Base-by-base conservation (phyloP, 2,113 vertebrate species). In the Monopterus albus region DNA sequence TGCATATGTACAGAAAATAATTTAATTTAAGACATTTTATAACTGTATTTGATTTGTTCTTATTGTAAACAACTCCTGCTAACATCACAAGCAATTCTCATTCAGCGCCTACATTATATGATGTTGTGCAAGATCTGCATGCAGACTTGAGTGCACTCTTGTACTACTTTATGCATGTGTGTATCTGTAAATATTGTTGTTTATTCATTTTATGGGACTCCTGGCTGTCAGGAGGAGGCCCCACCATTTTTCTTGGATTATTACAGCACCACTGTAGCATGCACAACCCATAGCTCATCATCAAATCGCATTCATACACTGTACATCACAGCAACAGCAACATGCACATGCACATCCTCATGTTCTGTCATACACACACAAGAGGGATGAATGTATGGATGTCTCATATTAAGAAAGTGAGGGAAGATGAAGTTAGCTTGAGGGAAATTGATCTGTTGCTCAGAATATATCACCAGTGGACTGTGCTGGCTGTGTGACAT, bases 191-290 rank as follows among this genome's bases (percentile, higher is more conserved):
- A 21, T 83, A 78, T 76, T n/a, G n/a, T n/a, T n/a, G n/a, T n/a
- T n/a, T 81, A 67, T 83, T 67, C 74, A 69, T 82, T 87, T 91
- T 85, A 81, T 72, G 38, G 83, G 79, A 59, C 68, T 71, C 53
- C 68, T 76, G 72, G 74, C 77, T 91, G 88, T 90, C 82, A 82
- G 50, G 51, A 40, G 47, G 36, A 57, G 56, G 49, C 58, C 42
- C 76, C 65, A 73, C 61, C 26, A 59, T 91, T 87, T 91, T 89
- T 89, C 77, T 90, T 89, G 77, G 82, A 75, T 89, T 90, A 87
- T 91, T 91, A 88, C 86, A 80, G 81, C 64, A 78, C 63, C 35
- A 52, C 79, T 78, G 85, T 82, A 75, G 84, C 83, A 69, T 85
- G 73, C 81, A 73, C 52, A 57, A 75, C 63, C 81, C 79, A 80